Evolutionary conservation across 2,113 vertebrate genomes (phyloP).

Genomic region (Condylura cristata): DNA sequence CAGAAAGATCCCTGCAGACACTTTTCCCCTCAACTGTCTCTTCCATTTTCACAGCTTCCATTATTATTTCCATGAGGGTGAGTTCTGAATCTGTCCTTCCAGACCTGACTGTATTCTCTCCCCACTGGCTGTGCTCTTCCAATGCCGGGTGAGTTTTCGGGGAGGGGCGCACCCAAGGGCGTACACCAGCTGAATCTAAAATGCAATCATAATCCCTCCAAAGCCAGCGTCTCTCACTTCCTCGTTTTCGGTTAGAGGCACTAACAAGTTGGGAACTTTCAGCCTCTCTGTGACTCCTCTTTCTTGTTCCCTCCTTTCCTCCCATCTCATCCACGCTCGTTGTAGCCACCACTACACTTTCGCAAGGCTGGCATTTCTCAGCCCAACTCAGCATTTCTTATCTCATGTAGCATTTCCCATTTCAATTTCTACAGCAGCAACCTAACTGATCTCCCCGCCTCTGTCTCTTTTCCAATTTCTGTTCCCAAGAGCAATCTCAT

Average conservation of each 20-base stretch:
- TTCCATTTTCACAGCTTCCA: slow-evolving; percentile 1
- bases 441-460: not conserved
- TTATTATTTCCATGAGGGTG: not conserved
- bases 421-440: not conserved
- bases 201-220: not conserved
- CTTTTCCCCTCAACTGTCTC: not conserved
- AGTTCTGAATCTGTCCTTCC: not conserved
- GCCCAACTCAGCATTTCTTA: not conserved
- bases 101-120: not conserved
- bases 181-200: slow-evolving; percentile 3
- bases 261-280: not conserved
- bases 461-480: not conserved
- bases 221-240: not conserved
- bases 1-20: not conserved
- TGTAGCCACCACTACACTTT: not conserved
- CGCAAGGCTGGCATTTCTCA: not conserved
- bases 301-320: not conserved
- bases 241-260: not conserved
- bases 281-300: not conserved
- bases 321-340: not conserved
- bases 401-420: not conserved
- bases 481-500: slow-evolving; percentile 11
- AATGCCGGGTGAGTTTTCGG: not conserved
- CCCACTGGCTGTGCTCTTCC: not conserved
- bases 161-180: not conserved